Conservation (phyloP, 2,888 invertebrate species). For the Argyresthia goedartella region DNA sequence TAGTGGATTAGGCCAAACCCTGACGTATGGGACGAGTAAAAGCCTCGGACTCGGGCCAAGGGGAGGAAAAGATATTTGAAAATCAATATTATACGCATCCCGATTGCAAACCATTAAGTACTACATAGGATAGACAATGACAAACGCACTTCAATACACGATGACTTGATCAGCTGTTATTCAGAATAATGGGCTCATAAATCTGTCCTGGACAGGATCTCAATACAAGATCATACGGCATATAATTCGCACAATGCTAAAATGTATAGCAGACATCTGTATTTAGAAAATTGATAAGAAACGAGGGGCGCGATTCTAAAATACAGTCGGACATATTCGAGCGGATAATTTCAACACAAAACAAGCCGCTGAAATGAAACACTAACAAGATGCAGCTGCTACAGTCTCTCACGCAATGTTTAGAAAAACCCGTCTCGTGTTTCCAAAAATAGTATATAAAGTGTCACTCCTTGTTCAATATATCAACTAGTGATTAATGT, state of each 20-base stretch:
- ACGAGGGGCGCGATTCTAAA: conserved; percentile 30
- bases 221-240: conserved; percentile 42
- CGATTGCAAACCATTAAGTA: conserved; percentile 16
- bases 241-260: conserved; percentile 49
- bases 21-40: conserved; percentile 61
- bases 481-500: conserved; percentile 66
- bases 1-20: conserved; percentile 60
- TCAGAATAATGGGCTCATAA: conserved; percentile 41
- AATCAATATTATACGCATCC: conserved; percentile 41
- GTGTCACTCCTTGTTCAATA: conserved; percentile 67
- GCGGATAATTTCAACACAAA: conserved; percentile 62
- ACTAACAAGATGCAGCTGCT: conserved; percentile 69
- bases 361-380: conserved; percentile 39
- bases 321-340: conserved; percentile 39
- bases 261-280: conserved; percentile 30
- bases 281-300: conserved; percentile 22
- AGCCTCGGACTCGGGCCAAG: conserved; percentile 47
- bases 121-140: not conserved
- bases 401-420: conserved; percentile 47
- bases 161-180: conserved; percentile 44
- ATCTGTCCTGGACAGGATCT: conserved; percentile 47
- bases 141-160: conserved; percentile 14
- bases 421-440: conserved; percentile 58
- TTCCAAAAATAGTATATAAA: conserved; percentile 70
- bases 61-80: conserved; percentile 46